Base-by-base conservation (phyloP, 2,113 vertebrate species). In the Anguilla japonica region DNA sequence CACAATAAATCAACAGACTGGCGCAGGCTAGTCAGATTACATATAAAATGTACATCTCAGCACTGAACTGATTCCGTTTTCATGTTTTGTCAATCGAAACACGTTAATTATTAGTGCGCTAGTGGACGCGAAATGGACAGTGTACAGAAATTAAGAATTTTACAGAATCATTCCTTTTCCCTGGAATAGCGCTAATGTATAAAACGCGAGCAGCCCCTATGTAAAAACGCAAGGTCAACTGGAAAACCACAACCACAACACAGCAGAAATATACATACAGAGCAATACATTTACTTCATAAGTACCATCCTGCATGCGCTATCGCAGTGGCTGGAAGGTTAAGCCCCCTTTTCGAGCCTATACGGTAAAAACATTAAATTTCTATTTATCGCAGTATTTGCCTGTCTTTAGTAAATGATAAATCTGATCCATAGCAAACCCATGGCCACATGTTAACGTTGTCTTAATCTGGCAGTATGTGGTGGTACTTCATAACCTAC, bases 171-270 rank as follows among this genome's bases (percentile, higher is more conserved):
- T 67, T 22, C 20, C 50, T 53, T 53, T 53, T 53, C 50, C 3
- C 60, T 67, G 20, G 18, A 67, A 67, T 67, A 67, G 22, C 60
- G 60, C 20, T 26, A 63, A 20, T 20, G 9, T 26, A 63, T 53
- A 80, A 84, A 80, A 85, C 11, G 84, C 78, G n/a, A 46, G 84
- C 56, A 26, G 63, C 56, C 79, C 56, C 81, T 46, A 82, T 9
- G 56, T 53, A 39, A 43, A 67, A 81, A 43, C 56, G 29, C 85
- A 86, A 86, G 85, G 85, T 86, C 85, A 81, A 41, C 22, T 26
- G 26, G 9, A 34, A 56, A 79, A 78, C 26, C 16, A 63, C 43
- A 46, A 63, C 11, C 11, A 71, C 67, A 43, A 71, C 75, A 22
- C 18, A 14, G 43, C 34, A 84, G 43, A 84, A 41, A 22, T 26